Evolutionary conservation across 2,797 vertebrate genomes (phyloP), one percentile per base, ranked within the genome.

Genomic region (Ctenopoma kingsleyae): DNA sequence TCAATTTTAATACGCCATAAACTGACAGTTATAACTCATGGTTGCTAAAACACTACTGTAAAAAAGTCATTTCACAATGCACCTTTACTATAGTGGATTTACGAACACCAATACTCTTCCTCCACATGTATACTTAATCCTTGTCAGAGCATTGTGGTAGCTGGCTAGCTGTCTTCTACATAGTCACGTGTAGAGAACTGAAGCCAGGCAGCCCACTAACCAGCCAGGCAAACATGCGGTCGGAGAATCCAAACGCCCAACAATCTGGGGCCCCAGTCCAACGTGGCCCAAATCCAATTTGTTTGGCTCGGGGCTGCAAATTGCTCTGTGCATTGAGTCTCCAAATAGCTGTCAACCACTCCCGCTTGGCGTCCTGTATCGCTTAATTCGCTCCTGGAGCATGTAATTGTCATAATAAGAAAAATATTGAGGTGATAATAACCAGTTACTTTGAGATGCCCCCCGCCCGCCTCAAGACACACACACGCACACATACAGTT

Each of bases 381-480:
- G 87, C 93, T 94, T 95, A 94, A 95, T 95, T 93, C 88, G 83
- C 89, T 93, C 92, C 89, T 93, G 91, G 93, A 94, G 93, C 94
- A 94, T 95, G 94, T 95, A 95, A 95, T 95, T 95, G 94, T 94
- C 93, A 94, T 95, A 94, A 95, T 95, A 93, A 94, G 92, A 93
- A 94, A 95, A 95, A 94, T 94, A 95, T 93, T 93, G 92, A 94
- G 92, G 94, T 93, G 94, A 94, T 95, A 95, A 95, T 95, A 94
- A 93, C 89, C 90, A 92, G 90, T 94, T 93, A 92, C 92, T 94
- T 92, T 90, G 89, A 90, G 91, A 92, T 92, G 82, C 82, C 81
- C 85, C 81, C 67, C 73, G 61, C 72, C 76, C 23, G 46, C 58
- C 75, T 78, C 68, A 75, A 80, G 79, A 78, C 67, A 60, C 77